A percentile compares a stretch with the other conserved stretches of the same genome.
phyloP scores from a whole-genome alignment of 2,888 invertebrate genomes.

The Diadromus collaris region DNA sequence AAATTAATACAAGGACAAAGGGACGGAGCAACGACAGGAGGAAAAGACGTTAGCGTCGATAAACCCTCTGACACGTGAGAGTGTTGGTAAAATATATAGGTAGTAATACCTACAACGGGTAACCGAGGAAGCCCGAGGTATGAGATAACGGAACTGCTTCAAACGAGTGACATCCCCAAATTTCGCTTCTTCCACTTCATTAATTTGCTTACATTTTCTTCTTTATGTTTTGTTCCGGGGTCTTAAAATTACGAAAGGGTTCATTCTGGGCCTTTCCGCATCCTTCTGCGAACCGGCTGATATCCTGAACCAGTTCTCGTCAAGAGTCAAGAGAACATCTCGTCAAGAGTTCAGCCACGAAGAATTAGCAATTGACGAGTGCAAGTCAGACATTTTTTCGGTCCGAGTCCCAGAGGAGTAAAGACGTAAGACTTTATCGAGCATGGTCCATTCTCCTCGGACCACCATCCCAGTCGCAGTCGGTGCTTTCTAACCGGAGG shows the following conservation, averaged over 20 bases:
- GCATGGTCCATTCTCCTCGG: not conserved
- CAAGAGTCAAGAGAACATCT: not conserved
- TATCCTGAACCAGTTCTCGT: constrained; percentile 45
- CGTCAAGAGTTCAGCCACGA: constrained; percentile 11
- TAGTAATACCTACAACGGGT: constrained; percentile 58
- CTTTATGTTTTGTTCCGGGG: constrained; percentile 34
- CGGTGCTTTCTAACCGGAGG: constrained; percentile 33
- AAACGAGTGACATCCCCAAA: constrained; percentile 43
- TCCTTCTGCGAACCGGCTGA: not conserved
- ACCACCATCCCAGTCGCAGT: not conserved
- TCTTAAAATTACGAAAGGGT: constrained; percentile 42
- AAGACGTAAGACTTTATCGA: constrained; percentile 31
- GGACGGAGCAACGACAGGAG: not conserved
- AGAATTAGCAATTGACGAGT: constrained; percentile 1
- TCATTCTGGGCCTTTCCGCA: constrained; percentile 20
- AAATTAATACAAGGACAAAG: constrained; percentile 1
- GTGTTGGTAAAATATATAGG: constrained; percentile 63
- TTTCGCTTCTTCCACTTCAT: not conserved
- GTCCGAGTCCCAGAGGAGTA: constrained; percentile 2
- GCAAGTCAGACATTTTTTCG: constrained; percentile 26
- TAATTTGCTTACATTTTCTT: constrained; percentile 34
- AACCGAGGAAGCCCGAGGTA: constrained; percentile 60
- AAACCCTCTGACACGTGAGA: constrained; percentile 38
- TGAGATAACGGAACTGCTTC: constrained; percentile 37
- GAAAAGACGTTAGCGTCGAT: constrained; percentile 35